These are phyloP conservation scores for Trididemnum miniatum DNA, from an alignment of 23 tunicate genomes.

Conservation along the genomic window DNA sequence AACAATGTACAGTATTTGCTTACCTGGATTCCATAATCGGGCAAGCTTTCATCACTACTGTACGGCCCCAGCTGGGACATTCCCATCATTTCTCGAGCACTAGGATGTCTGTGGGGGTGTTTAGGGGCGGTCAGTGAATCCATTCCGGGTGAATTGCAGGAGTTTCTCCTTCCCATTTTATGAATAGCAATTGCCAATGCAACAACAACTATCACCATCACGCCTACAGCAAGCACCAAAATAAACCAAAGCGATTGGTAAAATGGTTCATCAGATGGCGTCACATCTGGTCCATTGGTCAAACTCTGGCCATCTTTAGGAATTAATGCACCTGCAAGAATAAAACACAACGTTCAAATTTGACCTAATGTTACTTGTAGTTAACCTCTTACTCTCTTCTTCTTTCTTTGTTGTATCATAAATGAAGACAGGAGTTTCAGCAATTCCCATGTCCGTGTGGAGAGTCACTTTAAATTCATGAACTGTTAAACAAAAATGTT, in stretches of 20 bases:
- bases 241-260: conserved; percentile 68
- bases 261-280: conserved; percentile 48
- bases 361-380: neutral
- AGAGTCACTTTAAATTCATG: conserved; percentile 65
- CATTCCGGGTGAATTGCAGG: neutral
- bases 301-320: neutral
- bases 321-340: neutral
- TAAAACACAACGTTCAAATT: neutral
- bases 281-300: neutral
- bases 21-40: conserved; percentile 42
- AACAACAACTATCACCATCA: conserved; percentile 47
- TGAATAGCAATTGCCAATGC: conserved; percentile 37
- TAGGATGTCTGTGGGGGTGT: neutral
- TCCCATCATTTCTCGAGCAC: neutral
- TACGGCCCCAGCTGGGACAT: neutral
- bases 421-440: conserved; percentile 37
- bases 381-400: neutral
- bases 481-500: too few relatives aligned
- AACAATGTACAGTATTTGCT: neutral
- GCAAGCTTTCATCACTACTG: conserved; percentile 4
- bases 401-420: conserved; percentile 58
- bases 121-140: neutral
- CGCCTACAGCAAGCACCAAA: conserved; percentile 37
- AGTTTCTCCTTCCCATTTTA: neutral
- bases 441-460: conserved; percentile 59